These are phyloP conservation scores for Chydorus sphaericus DNA, from an alignment of 2,888 invertebrate species.

Conservation along the genomic window DNA sequence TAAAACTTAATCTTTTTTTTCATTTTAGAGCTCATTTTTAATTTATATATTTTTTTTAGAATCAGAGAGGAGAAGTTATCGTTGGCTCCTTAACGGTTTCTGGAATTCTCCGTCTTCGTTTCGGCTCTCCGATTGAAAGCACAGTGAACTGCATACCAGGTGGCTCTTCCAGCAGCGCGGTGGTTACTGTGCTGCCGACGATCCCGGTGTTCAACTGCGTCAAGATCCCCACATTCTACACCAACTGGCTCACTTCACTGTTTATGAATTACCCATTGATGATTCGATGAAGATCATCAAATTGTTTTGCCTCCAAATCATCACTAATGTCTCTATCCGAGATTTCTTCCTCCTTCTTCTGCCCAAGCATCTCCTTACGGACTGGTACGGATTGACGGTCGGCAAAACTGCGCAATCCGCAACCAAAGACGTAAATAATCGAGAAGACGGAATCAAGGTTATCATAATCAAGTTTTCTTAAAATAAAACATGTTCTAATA, in stretches of 20 bases:
- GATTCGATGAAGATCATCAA: conserved; percentile 59
- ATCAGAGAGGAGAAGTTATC: conserved; percentile 65
- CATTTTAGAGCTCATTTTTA: no score
- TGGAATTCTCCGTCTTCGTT: conserved; percentile 64
- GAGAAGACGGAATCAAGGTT: no score
- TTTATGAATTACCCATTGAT: conserved; percentile 57
- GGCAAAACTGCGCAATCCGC: no score
- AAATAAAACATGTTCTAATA: no score
- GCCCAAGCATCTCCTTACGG: no score
- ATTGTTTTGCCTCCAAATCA: conserved; percentile 72
- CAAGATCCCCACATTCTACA: conserved; percentile 55
- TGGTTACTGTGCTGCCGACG: conserved; percentile 70
- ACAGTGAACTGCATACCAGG: conserved; percentile 47
- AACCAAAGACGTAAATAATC: no score
- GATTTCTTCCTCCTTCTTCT: no score
- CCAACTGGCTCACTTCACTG: conserved; percentile 46
- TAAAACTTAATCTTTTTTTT: no score
- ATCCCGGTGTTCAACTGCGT: conserved; percentile 68
- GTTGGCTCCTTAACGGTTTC: conserved; percentile 70
- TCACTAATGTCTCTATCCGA: conserved; percentile 69
- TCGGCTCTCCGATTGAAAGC: conserved; percentile 47
- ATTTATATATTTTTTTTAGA: no score
- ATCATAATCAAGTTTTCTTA: no score
- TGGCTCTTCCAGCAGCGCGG: conserved; percentile 52
- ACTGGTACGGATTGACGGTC: no score